phyloP scores from a whole-genome alignment of 1,140 invertebrate genomes.

The Drosophila parabipectinata region DNA sequence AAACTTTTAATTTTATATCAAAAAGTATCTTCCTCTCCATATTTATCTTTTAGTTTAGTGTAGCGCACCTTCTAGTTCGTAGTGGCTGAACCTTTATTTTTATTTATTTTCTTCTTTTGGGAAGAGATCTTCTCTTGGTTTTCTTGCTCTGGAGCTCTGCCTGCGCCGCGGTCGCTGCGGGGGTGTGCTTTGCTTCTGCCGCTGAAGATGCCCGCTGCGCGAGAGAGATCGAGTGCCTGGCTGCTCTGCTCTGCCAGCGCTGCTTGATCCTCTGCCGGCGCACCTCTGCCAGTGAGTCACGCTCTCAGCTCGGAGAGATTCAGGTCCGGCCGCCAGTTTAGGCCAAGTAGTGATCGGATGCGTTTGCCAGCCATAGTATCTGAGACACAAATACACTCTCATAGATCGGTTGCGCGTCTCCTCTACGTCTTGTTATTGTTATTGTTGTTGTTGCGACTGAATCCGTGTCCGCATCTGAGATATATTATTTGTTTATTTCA shows the following conservation, averaged over 20 bases:
- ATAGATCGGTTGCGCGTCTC: conserved; percentile 10
- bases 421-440: conserved; percentile 19
- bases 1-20: too few relatives aligned
- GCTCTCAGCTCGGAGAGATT: conserved; percentile 38
- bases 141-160: conserved; percentile 31
- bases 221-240: background rate
- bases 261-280: conserved; percentile 5
- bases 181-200: conserved; percentile 47
- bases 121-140: conserved; percentile 23
- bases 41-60: background rate
- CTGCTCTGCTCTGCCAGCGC: conserved; percentile 10
- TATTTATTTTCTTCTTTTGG: conserved; percentile 9
- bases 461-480: conserved; percentile 21
- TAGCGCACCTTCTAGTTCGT: conserved; percentile 22
- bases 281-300: conserved; percentile 45
- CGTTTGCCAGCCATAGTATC: conserved; percentile 36
- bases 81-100: background rate
- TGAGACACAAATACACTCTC: background rate
- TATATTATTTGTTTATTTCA: conserved; percentile 63
- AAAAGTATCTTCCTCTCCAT: too few relatives aligned
- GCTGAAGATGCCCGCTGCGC: conserved; percentile 43
- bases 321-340: conserved; percentile 48
- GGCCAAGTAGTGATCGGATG: conserved; percentile 56
- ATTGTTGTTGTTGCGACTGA: conserved; percentile 25
- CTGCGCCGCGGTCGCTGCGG: conserved; percentile 52